Conservation (phyloP, 1,140 invertebrate species). For the Agrilus planipennis region DNA sequence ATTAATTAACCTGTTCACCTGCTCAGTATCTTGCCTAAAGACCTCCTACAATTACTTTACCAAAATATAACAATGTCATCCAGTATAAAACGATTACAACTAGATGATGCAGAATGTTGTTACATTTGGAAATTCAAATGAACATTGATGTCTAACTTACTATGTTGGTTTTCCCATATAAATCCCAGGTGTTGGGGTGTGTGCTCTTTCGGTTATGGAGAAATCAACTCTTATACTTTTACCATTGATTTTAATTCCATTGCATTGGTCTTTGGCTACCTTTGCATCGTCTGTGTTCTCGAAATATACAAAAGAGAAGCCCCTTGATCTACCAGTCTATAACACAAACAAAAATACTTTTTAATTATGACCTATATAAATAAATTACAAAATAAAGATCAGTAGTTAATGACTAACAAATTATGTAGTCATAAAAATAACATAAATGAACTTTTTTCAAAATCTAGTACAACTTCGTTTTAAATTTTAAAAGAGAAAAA, state of each 20-base stretch:
- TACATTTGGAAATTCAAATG: too few species aligned
- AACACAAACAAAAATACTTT: conserved; percentile 17
- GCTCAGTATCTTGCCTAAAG: too few species aligned
- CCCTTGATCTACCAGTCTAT: conserved; percentile 81
- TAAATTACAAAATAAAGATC: background rate
- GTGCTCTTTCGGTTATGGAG: conserved; percentile 93
- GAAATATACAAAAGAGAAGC: conserved; percentile 97
- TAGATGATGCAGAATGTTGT: too few species aligned
- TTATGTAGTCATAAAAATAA: background rate
- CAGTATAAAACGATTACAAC: too few species aligned
- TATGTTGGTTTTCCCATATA: conserved; percentile 91
- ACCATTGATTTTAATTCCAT: conserved; percentile 89
- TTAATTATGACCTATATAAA: too few species aligned
- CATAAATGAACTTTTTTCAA: too few species aligned
- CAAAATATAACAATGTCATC: too few species aligned
- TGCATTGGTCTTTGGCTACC: conserved; percentile 86
- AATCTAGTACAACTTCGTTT: too few species aligned
- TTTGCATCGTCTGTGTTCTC: conserved; percentile 80
- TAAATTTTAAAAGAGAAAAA: too few species aligned
- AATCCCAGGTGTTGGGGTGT: conserved; percentile 94
- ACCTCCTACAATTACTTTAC: too few species aligned
- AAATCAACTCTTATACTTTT: conserved; percentile 89
- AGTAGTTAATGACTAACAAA: background rate
- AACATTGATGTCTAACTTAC: too few species aligned
- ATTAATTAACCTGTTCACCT: too few species aligned